Conservation (phyloP, 2,113 vertebrate species). For the Theropithecus gelada region DNA sequence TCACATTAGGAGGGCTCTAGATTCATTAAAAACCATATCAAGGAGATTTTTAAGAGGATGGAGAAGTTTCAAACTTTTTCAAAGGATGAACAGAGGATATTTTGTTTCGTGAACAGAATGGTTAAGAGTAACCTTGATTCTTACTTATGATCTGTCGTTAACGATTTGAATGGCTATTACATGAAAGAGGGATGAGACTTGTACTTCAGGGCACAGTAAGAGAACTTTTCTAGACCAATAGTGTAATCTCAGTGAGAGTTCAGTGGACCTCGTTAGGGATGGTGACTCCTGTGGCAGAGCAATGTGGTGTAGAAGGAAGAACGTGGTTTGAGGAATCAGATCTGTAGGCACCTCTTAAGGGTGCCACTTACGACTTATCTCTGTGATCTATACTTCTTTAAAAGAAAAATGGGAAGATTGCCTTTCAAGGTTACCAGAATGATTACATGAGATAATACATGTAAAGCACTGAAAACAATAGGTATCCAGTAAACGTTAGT, state of each 20-base stretch:
- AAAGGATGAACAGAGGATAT: not conserved
- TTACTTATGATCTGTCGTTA: not conserved
- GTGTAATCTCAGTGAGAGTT: not conserved
- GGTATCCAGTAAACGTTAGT: not conserved
- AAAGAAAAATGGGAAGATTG: not conserved
- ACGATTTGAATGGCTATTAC: not conserved
- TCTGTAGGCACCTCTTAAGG: not conserved
- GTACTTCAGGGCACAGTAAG: not conserved
- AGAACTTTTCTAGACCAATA: not conserved
- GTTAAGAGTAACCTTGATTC: not conserved
- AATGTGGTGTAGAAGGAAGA: not conserved
- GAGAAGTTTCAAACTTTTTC: not conserved
- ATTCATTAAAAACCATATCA: not conserved
- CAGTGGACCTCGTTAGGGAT: not conserved
- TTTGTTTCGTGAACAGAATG: not conserved
- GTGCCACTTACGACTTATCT: not conserved
- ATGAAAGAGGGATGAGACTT: not conserved
- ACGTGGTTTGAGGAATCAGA: not conserved
- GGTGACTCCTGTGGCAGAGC: not conserved
- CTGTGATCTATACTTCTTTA: not conserved
- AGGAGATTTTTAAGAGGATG: not conserved
- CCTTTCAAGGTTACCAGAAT: not conserved
- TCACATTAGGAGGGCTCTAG: not conserved
- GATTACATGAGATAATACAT: not conserved
- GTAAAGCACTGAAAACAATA: not conserved